Evolutionary conservation across 92 coral and sea anemone species (phyloP).

Genomic region (Palythoa caribaeorum): DNA sequence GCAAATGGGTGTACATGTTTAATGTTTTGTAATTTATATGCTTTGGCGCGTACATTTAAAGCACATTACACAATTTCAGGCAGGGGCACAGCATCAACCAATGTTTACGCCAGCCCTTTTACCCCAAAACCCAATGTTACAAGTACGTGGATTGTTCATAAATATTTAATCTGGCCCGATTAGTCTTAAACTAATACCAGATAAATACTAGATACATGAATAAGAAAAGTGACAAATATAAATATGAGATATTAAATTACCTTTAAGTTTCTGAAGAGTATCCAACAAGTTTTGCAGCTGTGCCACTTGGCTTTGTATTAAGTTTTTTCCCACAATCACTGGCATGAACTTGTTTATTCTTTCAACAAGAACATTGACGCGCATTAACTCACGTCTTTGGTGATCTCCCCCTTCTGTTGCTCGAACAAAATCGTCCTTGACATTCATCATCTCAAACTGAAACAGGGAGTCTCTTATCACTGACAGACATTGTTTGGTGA

Average conservation of each 20-base stretch:
- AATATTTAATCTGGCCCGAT: slow-evolving; percentile 9
- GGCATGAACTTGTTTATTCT: slow-evolving; percentile 31
- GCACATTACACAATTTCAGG: slow-evolving; percentile 33
- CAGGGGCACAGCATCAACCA: slow-evolving; percentile 32
- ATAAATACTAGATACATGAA: slow-evolving; percentile 24
- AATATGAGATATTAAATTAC: slow-evolving; percentile 40
- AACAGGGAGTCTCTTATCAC: slow-evolving; percentile 62
- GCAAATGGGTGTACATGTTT: slow-evolving; percentile 29
- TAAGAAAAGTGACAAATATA: slow-evolving; percentile 15
- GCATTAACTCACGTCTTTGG: slow-evolving; percentile 42
- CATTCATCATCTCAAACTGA: slow-evolving; percentile 63
- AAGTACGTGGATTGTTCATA: slow-evolving; percentile 24
- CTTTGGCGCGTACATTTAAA: slow-evolving; percentile 20
- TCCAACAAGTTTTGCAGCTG: slow-evolving; percentile 42
- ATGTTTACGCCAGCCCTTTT: slow-evolving; percentile 24
- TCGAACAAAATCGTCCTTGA: slow-evolving; percentile 37
- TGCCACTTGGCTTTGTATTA: slow-evolving; percentile 17
- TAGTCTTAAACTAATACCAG: slow-evolving; percentile 27
- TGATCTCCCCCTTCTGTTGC: slow-evolving; percentile 51
- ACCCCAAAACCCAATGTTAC: slow-evolving; percentile 25
- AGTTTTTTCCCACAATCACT: slow-evolving; percentile 25
- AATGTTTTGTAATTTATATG: slow-evolving; percentile 15
- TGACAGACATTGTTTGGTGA: slow-evolving; percentile 27
- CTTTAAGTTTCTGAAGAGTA: slow-evolving; percentile 45
- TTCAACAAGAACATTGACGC: slow-evolving; percentile 48